phyloP scores from a whole-genome alignment of 2,888 invertebrate genomes.

The Metacarcinus magister region DNA sequence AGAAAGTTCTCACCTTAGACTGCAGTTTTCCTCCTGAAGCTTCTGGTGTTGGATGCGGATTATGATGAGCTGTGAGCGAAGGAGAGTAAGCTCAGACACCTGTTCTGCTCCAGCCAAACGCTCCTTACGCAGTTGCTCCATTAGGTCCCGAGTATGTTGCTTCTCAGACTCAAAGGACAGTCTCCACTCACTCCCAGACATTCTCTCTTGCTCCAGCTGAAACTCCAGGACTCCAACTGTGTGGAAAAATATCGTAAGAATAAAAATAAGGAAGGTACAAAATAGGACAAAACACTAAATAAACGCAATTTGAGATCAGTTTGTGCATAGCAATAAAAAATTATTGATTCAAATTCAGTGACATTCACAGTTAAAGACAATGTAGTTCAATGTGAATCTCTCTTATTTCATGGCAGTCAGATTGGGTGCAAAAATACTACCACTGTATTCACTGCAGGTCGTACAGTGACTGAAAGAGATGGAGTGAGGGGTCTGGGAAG shows the following conservation, averaged over 20 bases:
- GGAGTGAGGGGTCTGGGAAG: too few species aligned
- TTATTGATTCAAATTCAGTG: too few species aligned
- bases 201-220: conserved; percentile 71
- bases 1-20: conserved; percentile 56
- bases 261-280: neutral
- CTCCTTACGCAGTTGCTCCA: conserved; percentile 67
- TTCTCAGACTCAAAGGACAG: conserved; percentile 66
- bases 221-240: conserved; percentile 70
- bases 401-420: too few species aligned
- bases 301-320: too few species aligned
- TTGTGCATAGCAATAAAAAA: too few species aligned
- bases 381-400: too few species aligned
- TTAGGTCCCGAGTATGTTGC: conserved; percentile 55
- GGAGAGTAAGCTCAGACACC: conserved; percentile 62
- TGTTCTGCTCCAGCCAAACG: conserved; percentile 52
- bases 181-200: conserved; percentile 66
- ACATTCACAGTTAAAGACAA: too few species aligned
- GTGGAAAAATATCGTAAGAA: neutral
- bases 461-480: too few species aligned
- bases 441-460: too few species aligned
- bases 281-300: neutral
- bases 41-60: conserved; percentile 56
- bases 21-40: conserved; percentile 67
- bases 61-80: conserved; percentile 62
- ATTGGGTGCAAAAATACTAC: too few species aligned